A percentile compares a stretch with the other conserved stretches of the same genome.
Evolutionary conservation across 2,888 invertebrate species (phyloP).

Genomic region (Yponomeuta evonymella): DNA sequence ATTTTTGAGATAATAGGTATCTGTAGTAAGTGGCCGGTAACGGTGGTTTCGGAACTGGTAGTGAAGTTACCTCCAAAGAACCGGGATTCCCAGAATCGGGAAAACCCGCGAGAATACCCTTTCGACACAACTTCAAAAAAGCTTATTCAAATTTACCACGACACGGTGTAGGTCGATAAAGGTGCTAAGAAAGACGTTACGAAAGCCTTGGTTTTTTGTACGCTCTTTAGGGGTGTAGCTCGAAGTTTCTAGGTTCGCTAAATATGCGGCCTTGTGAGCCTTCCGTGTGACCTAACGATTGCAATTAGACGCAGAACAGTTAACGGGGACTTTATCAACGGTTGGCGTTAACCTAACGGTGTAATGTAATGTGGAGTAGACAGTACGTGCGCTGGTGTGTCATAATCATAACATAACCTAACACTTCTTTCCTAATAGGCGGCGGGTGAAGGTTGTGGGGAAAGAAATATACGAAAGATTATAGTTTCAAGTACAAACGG

Average conservation of each 20-base stretch:
- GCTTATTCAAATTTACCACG: not conserved
- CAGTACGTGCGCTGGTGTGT: not conserved
- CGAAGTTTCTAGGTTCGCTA: not conserved
- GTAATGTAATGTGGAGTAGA: not conserved
- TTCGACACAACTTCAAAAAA: not conserved
- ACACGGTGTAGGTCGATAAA: not conserved
- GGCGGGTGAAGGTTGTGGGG: not conserved
- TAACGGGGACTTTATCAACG: slow-evolving; percentile 8
- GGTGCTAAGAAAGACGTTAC: not conserved
- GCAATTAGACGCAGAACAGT: slow-evolving; percentile 23
- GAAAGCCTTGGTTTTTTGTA: not conserved
- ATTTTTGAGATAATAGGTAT: too few species aligned
- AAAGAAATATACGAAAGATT: not conserved
- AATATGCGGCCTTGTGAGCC: slow-evolving; percentile 26
- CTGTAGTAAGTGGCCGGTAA: too few species aligned
- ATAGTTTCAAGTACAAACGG: too few species aligned
- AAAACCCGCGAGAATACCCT: too few species aligned
- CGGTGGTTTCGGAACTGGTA: too few species aligned
- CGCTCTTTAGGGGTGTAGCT: not conserved
- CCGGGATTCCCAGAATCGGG: too few species aligned
- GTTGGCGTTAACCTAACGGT: not conserved
- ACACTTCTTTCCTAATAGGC: not conserved
- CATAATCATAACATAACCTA: too few species aligned
- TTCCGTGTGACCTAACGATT: slow-evolving; percentile 28
- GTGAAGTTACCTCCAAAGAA: too few species aligned